These are phyloP conservation scores for Scophthalmus maximus DNA, from an alignment of 2,113 vertebrate species.

Conservation along the genomic window DNA sequence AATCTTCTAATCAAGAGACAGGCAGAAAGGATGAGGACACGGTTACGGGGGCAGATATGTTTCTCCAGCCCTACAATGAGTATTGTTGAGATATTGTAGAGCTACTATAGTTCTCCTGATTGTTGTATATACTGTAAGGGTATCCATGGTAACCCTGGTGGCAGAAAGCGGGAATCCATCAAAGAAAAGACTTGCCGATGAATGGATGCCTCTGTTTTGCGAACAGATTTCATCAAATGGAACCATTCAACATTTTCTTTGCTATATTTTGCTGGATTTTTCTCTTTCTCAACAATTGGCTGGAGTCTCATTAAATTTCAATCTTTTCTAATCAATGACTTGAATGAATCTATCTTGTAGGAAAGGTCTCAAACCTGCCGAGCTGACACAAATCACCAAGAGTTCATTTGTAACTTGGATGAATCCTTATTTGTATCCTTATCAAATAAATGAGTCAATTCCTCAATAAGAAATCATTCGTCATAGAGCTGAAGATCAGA, in stretches of 20 bases:
- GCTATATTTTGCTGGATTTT: no score
- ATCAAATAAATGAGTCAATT: slow-evolving; percentile 20
- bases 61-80: no score
- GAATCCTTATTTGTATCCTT: slow-evolving; percentile 3
- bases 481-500: neutral
- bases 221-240: neutral
- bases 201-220: neutral
- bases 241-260: no score
- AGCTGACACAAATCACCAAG: neutral
- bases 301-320: neutral
- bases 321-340: neutral
- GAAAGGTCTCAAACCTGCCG: neutral
- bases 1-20: slow-evolving; percentile 2
- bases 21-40: neutral
- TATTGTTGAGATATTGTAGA: neutral
- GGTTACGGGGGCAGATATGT: neutral
- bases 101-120: neutral
- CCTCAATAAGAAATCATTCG: no score
- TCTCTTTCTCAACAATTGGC: neutral
- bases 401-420: slow-evolving; percentile 14
- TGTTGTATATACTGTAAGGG: neutral
- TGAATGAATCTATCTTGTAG: neutral
- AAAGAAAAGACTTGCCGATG: neutral
- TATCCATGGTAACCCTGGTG: neutral
- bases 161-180: neutral